These are phyloP conservation scores for Lysiphlebus fabarum DNA, from an alignment of 1,140 invertebrate genomes.

Conservation along the genomic window DNA sequence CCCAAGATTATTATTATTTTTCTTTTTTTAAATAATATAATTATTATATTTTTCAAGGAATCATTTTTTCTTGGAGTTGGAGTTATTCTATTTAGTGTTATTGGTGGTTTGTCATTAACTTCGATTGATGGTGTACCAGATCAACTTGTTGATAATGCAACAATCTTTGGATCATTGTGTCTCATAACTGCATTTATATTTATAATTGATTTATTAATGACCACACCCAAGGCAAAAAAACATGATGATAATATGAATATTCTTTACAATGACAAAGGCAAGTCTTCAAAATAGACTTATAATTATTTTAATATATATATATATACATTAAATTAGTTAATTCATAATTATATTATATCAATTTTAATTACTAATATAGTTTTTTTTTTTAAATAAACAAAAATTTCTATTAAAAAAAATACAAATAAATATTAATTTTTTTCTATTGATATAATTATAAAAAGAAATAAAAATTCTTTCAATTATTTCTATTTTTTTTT, in stretches of 20 bases:
- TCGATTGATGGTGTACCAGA: conserved; percentile 67
- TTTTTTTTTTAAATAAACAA: not conserved
- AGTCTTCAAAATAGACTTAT: conserved; percentile 19
- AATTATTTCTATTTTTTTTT: no score
- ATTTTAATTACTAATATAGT: not conserved
- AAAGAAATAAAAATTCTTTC: no score
- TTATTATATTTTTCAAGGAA: conserved; percentile 53
- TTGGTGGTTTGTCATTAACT: conserved; percentile 66
- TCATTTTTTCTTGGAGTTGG: conserved; percentile 65
- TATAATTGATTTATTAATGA: conserved; percentile 59
- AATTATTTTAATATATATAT: conserved; percentile 4
- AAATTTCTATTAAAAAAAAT: not conserved
- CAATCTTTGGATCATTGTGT: conserved; percentile 66
- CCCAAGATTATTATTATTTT: not conserved
- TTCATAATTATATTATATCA: not conserved
- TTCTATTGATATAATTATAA: not conserved
- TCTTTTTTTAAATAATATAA: conserved; percentile 7
- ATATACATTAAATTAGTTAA: not conserved
- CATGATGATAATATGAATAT: conserved; percentile 35
- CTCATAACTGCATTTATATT: conserved; percentile 66
- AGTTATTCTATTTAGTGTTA: conserved; percentile 63
- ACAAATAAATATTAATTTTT: not conserved
- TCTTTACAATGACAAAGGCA: conserved; percentile 43
- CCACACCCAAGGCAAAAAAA: conserved; percentile 32
- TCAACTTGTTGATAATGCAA: conserved; percentile 67